These are phyloP conservation scores for Colletes collaris DNA, from an alignment of 2,888 invertebrate genomes.

Conservation along the genomic window DNA sequence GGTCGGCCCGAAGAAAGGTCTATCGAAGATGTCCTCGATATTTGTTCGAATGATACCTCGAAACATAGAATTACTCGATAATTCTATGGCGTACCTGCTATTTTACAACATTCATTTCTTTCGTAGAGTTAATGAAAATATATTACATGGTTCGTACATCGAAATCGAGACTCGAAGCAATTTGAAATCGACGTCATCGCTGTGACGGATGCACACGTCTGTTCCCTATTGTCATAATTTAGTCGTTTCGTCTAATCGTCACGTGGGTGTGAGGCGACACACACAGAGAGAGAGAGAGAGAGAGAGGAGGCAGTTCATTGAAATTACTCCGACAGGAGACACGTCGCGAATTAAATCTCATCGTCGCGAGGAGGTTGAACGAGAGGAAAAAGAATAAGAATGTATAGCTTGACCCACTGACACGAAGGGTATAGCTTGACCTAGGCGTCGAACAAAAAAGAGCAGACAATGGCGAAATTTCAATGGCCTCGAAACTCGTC, in stretches of 20 bases:
- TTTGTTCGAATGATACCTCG: no score
- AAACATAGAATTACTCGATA: no score
- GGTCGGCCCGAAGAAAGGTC: no score
- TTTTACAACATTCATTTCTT: no score
- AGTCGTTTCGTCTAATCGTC: conserved; percentile 48
- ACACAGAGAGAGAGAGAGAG: neutral
- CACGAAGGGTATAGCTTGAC: conserved; percentile 27
- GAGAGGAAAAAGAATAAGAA: conserved; percentile 13
- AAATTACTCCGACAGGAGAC: conserved; percentile 36
- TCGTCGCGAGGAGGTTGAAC: conserved; percentile 2
- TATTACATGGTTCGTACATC: no score
- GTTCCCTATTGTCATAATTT: conserved; percentile 29
- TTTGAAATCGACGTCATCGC: no score
- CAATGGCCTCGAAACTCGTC: conserved; percentile 20
- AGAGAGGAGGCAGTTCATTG: conserved; percentile 18
- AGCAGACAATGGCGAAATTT: conserved; percentile 41
- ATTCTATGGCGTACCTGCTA: no score
- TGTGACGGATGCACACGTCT: neutral
- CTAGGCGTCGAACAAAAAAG: conserved; percentile 24
- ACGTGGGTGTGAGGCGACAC: conserved; percentile 42
- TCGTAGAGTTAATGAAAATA: no score
- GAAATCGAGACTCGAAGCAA: no score
- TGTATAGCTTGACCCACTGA: conserved; percentile 39
- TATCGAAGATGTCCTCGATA: no score
- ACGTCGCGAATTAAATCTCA: conserved; percentile 53